Evolutionary conservation across 1,140 invertebrate species (phyloP), one percentile per base, ranked within the genome.

Genomic region (Hesperophylax magnus): DNA sequence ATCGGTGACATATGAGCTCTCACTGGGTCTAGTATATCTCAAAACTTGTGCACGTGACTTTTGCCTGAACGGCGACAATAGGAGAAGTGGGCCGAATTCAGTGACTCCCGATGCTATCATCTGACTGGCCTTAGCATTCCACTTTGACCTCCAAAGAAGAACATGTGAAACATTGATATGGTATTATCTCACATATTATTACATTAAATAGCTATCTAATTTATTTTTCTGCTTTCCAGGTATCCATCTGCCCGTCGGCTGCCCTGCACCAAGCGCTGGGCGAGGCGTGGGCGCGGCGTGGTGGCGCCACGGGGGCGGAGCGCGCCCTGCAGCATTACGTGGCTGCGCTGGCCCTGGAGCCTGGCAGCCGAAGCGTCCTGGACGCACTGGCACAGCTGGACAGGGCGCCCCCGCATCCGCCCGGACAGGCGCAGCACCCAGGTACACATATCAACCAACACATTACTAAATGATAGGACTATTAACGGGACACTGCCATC

Each of bases 261-360:
- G 91, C 91, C 81, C 87, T 95, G 3, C 94, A 95, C 86, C 92
- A 94, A 85, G 92, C 93, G 88, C 86, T 95, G 3, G 94, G 92
- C 3, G 93, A 95, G 84, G 89, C 94, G 11, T 90, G 89, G 88
- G 85, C 88, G n/a, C 86, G 88, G 60, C 47, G 71, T n/a, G 80
- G 82, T 14, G 82, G 82, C 75, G 84, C 88, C 53, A 87, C 87
- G 18, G 93, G 94, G 77, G 91, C 93, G 75, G 92, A 93, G 67
- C 93, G 93, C 84, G 94, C 94, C 56, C 87, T 94, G n/a, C 91
- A 94, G 85, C 93, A 95, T 85, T 95, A 93, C 85, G 91, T 90
- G 65, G 92, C 92, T 82, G 93, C 94, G 58, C 87, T 94, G 63
- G 93, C 92, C 84, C 87, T 94, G 79, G 93, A 94, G 86, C 93